Conservation (phyloP, 2,888 invertebrate genomes). For the Nemotelus nigrinus region DNA sequence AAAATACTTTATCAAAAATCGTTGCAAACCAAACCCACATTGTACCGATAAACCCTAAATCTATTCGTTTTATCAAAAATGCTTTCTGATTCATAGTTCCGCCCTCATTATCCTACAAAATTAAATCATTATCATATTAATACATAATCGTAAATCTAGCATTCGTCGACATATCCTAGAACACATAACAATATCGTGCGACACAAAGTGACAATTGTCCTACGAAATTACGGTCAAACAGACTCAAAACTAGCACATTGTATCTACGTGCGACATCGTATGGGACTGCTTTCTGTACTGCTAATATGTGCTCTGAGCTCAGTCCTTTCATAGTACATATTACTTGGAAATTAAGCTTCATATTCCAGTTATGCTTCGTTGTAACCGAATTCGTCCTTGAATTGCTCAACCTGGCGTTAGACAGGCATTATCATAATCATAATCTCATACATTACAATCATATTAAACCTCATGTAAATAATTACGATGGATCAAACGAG, state of each 20-base stretch:
- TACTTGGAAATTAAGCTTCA: neutral
- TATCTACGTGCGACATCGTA: neutral
- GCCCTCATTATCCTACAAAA: neutral
- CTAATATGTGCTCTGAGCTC: slow-evolving; percentile 16
- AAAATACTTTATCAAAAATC: too few relatives aligned
- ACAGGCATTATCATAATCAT: slow-evolving; percentile 41
- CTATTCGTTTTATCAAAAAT: too few relatives aligned
- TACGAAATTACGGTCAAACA: slow-evolving; percentile 35
- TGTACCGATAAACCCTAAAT: too few relatives aligned
- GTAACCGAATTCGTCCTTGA: neutral
- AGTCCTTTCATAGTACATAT: neutral
- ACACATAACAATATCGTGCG: slow-evolving; percentile 29
- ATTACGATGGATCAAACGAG: slow-evolving; percentile 19
- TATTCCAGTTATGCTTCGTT: slow-evolving; percentile 1
- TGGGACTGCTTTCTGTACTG: neutral
- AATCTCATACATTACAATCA: slow-evolving; percentile 44
- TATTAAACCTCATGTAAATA: slow-evolving; percentile 40
- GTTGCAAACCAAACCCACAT: too few relatives aligned
- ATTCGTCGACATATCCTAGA: slow-evolving; percentile 14
- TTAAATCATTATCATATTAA: slow-evolving; percentile 35
- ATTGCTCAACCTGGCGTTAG: slow-evolving; percentile 30
- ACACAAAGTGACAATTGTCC: slow-evolving; percentile 37
- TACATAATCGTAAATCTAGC: slow-evolving; percentile 33
- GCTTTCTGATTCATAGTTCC: neutral
- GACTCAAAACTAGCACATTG: slow-evolving; percentile 24